Evolutionary conservation across 1,140 invertebrate genomes (phyloP).

Genomic region (Delia radicum): DNA sequence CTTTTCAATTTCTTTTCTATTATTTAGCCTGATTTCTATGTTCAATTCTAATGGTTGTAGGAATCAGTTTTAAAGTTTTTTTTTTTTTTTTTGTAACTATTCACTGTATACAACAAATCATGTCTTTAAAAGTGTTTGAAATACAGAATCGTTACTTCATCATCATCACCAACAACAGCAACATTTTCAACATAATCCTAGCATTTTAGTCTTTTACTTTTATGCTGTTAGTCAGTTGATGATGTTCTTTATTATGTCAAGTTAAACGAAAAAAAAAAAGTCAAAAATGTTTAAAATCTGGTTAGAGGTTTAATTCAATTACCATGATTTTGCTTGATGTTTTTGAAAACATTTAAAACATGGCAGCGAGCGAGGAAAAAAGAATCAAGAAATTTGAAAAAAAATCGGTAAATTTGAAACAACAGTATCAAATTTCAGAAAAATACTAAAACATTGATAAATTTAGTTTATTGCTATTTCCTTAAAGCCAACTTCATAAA

Average conservation of each 20-base stretch:
- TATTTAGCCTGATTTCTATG: no score
- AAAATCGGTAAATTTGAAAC: neutral
- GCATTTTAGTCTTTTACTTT: no score
- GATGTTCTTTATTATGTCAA: conserved; percentile 2
- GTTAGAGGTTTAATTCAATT: neutral
- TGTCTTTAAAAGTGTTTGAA: no score
- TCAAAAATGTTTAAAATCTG: neutral
- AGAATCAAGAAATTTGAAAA: neutral
- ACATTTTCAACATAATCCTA: no score
- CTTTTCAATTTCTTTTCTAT: no score
- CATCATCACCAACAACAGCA: no score
- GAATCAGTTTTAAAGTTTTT: no score
- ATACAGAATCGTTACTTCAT: no score
- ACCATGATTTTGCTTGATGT: conserved; percentile 15
- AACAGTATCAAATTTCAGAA: conserved; percentile 6
- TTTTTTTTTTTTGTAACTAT: no score
- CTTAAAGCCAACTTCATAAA: neutral
- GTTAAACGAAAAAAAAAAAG: neutral
- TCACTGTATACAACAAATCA: no score
- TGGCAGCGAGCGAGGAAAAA: neutral
- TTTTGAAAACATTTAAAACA: neutral
- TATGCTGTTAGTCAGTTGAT: no score
- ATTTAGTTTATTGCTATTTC: neutral
- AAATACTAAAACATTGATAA: neutral
- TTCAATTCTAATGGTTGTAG: no score